Conservation (phyloP, 2,113 vertebrate genomes). For the Chionodraco myersi region DNA sequence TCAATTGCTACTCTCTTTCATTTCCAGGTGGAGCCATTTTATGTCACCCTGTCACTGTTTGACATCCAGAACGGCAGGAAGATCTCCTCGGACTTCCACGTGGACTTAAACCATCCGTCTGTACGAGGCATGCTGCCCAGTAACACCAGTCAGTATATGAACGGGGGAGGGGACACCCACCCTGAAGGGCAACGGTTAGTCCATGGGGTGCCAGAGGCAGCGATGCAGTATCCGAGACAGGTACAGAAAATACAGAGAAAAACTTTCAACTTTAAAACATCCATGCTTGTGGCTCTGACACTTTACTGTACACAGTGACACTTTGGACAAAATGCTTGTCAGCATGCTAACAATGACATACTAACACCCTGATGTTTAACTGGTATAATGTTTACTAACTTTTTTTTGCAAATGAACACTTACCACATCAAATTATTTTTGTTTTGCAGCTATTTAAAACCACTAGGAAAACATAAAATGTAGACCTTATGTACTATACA, state of each 20-base stretch:
- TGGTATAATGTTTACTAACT: background rate
- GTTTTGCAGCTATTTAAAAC: background rate
- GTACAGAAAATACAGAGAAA: slow-evolving; percentile 66
- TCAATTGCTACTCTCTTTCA: background rate
- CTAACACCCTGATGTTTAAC: background rate
- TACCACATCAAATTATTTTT: background rate
- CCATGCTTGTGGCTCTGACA: background rate
- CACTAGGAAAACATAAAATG: background rate
- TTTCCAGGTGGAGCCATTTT: slow-evolving; percentile 96
- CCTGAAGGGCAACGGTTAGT: slow-evolving; percentile 79
- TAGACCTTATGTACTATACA: background rate
- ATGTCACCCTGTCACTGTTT: slow-evolving; percentile 94
- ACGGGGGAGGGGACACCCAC: slow-evolving; percentile 83
- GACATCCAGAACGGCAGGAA: slow-evolving; percentile 94
- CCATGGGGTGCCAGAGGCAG: slow-evolving; percentile 83
- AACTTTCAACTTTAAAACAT: too few relatives aligned
- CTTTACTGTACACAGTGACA: background rate
- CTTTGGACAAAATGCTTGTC: background rate
- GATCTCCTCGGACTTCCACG: slow-evolving; percentile 97
- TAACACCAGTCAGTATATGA: slow-evolving; percentile 82
- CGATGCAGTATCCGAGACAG: slow-evolving; percentile 93
- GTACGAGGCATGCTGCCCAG: slow-evolving; percentile 90
- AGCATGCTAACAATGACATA: background rate
- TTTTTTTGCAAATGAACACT: background rate
- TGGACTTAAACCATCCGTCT: slow-evolving; percentile 94